Percentiles rank a stretch among this genome's conserved stretches.
Conservation (phyloP, 2,888 invertebrate species). For the Drosophila neonasuta region DNA sequence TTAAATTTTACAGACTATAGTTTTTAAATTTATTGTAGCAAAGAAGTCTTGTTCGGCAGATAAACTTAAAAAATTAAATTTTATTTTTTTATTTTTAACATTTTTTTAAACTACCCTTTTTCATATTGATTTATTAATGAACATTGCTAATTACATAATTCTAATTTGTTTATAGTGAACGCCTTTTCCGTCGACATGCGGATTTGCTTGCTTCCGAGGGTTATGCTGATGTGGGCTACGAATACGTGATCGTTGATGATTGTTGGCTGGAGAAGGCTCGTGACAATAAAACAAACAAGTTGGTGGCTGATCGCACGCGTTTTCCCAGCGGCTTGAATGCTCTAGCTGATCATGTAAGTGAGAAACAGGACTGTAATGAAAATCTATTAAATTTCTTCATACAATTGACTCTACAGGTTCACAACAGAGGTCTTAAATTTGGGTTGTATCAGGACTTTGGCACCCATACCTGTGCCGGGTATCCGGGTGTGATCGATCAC, state of each 20-base stretch:
- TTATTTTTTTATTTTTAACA: no score
- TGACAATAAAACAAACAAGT: conserved; percentile 83
- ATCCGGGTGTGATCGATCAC: conserved; percentile 87
- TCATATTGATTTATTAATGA: no score
- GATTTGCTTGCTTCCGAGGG: conserved; percentile 87
- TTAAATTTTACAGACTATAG: no score
- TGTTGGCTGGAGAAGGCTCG: conserved; percentile 88
- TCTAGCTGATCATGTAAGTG: conserved; percentile 87
- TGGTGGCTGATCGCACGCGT: conserved; percentile 86
- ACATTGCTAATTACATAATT: neutral
- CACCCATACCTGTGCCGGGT: conserved; percentile 89
- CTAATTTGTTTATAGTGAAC: conserved; percentile 83
- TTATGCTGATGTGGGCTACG: conserved; percentile 87
- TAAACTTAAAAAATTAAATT: no score
- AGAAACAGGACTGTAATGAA: neutral
- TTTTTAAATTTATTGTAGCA: no score
- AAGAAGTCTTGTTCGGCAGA: no score
- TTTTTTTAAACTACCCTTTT: no score
- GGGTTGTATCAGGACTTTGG: conserved; percentile 92
- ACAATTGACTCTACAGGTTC: conserved; percentile 83
- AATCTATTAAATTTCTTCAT: neutral
- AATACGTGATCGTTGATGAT: conserved; percentile 89
- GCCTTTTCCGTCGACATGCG: conserved; percentile 85
- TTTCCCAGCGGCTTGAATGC: conserved; percentile 89
- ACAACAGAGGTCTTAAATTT: conserved; percentile 87